Conservation (phyloP, 2,113 vertebrate genomes). For the Anoura caudifer region DNA sequence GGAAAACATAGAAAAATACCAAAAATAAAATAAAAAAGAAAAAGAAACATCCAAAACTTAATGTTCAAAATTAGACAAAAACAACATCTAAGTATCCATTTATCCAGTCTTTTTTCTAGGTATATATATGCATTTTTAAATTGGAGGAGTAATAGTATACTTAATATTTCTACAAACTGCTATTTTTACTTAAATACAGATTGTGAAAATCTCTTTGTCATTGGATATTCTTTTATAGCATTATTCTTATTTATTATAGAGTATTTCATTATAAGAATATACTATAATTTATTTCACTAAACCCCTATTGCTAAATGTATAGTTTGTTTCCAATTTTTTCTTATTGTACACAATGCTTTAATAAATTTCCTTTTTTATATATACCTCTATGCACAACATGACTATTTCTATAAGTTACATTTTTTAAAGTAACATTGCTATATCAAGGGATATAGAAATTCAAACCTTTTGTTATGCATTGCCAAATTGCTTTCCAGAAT, state of each 20-base stretch:
- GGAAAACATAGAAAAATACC: neutral
- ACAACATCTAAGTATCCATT: neutral
- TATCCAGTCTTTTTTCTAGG: neutral
- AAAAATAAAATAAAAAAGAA: neutral
- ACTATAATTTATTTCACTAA: neutral
- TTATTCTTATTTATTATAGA: neutral
- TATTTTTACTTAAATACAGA: neutral
- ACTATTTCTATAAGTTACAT: neutral
- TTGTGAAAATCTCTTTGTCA: neutral
- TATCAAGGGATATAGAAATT: neutral
- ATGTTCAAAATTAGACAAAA: constrained; percentile 1
- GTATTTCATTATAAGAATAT: neutral
- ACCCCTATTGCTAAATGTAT: neutral
- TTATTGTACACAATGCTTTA: neutral
- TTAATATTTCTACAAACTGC: neutral
- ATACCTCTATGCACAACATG: neutral
- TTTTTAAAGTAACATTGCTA: neutral
- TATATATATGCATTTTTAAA: neutral
- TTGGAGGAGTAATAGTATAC: neutral
- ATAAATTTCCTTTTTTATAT: neutral
- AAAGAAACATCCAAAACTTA: neutral
- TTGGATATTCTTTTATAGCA: neutral
- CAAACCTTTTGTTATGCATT: neutral
- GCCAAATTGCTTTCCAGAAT: neutral
- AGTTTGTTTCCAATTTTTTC: neutral